A percentile compares a stretch with the other conserved stretches of the same genome.
These are phyloP conservation scores for Hemicordylus capensis DNA, from an alignment of 2,113 vertebrate species.

Conservation along the genomic window DNA sequence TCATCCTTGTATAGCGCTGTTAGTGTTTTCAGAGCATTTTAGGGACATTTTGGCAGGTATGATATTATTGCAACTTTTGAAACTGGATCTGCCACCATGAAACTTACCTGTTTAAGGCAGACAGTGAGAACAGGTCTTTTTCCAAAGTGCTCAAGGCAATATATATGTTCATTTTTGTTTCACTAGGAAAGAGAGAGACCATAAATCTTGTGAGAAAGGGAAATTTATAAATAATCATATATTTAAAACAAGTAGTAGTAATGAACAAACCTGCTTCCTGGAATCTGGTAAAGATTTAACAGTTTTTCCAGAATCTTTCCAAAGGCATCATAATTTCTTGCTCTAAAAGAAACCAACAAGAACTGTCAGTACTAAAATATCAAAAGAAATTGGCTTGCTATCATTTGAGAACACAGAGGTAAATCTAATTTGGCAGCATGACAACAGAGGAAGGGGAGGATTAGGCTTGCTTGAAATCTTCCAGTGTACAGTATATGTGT, in stretches of 20 bases:
- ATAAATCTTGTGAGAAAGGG: neutral
- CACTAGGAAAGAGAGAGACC: constrained; percentile 58
- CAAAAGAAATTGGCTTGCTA: constrained; percentile 1
- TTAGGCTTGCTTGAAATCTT: no score
- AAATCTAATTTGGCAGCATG: neutral
- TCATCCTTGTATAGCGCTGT: constrained; percentile 20
- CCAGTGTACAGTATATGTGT: no score
- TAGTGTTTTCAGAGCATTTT: neutral
- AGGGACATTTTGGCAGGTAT: no score
- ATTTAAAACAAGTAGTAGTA: neutral
- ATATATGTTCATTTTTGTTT: constrained; percentile 79
- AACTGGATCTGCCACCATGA: neutral
- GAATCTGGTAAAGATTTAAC: constrained; percentile 76
- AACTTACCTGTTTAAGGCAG: constrained; percentile 75
- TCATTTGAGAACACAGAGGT: neutral
- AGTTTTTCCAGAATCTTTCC: constrained; percentile 75
- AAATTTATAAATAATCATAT: neutral
- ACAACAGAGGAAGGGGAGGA: neutral
- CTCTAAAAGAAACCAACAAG: constrained; percentile 66
- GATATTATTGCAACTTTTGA: neutral
- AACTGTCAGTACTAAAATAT: neutral
- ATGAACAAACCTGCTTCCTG: constrained; percentile 78
- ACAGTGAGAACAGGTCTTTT: constrained; percentile 80
- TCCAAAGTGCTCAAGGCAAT: constrained; percentile 76
- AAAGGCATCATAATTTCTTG: constrained; percentile 81